Percentiles rank a stretch among this genome's conserved stretches.
These are phyloP conservation scores for Cosmia trapezina DNA, from an alignment of 2,888 invertebrate species.

Conservation along the genomic window DNA sequence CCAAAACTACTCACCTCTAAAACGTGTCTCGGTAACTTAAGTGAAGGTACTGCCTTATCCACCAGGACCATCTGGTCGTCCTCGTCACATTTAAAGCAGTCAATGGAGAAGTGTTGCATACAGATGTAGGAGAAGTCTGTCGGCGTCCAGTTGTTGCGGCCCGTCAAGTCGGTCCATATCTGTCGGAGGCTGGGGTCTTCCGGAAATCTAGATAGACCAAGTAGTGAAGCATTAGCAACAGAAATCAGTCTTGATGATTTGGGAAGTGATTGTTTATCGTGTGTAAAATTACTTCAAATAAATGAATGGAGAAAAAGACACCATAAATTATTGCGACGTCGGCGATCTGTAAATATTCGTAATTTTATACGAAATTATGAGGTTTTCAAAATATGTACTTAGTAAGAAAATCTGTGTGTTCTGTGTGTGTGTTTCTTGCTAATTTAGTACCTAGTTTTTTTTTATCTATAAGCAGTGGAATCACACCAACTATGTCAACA, in stretches of 20 bases:
- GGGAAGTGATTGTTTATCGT: not conserved
- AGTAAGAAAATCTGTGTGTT: too few species aligned
- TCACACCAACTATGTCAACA: not conserved
- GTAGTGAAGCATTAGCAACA: not conserved
- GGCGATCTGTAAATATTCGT: not conserved
- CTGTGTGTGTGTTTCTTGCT: too few species aligned
- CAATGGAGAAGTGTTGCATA: slow-evolving; percentile 86
- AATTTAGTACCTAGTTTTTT: not conserved
- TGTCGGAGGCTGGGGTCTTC: slow-evolving; percentile 82
- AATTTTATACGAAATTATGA: too few species aligned
- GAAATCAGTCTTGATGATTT: not conserved
- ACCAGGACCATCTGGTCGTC: slow-evolving; percentile 80
- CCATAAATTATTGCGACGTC: not conserved
- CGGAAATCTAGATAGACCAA: slow-evolving; percentile 77
- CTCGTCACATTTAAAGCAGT: slow-evolving; percentile 83
- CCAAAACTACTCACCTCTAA: slow-evolving; percentile 78
- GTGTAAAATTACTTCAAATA: not conserved
- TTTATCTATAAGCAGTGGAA: not conserved
- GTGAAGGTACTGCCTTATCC: slow-evolving; percentile 84
- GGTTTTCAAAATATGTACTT: too few species aligned
- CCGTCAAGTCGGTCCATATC: slow-evolving; percentile 87
- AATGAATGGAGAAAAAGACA: not conserved
- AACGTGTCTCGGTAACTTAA: slow-evolving; percentile 85
- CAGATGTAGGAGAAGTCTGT: slow-evolving; percentile 88
- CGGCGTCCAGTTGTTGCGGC: slow-evolving; percentile 87